A percentile compares a stretch with the other conserved stretches of the same genome.
phyloP scores from a whole-genome alignment of 2,113 vertebrate genomes.

The Platysternon megacephalum region DNA sequence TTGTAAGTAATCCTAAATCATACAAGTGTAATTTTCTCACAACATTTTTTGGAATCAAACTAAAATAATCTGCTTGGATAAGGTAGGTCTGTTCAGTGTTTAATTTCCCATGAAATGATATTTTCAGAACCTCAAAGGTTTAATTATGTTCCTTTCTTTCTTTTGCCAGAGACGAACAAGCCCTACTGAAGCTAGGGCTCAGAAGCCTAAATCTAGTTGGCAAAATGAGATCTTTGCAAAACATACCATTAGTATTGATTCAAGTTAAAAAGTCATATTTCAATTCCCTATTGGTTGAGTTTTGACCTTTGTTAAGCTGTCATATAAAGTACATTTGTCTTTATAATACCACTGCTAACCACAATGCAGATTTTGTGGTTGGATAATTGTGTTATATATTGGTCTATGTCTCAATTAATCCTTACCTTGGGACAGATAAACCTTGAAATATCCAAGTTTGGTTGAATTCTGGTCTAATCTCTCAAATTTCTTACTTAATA shows the following conservation, averaged over 20 bases:
- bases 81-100: slow-evolving; percentile 18
- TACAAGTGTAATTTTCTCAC: not conserved
- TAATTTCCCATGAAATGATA: slow-evolving; percentile 53
- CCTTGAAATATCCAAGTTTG: slow-evolving; percentile 11
- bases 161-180: not conserved
- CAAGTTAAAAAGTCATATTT: slow-evolving; percentile 9
- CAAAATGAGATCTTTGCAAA: slow-evolving; percentile 46
- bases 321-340: slow-evolving; percentile 55
- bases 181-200: slow-evolving; percentile 3
- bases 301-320: slow-evolving; percentile 63
- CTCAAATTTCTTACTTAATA: slow-evolving; percentile 39
- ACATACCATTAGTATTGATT: slow-evolving; percentile 26
- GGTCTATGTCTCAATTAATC: not conserved
- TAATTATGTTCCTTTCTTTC: slow-evolving; percentile 42
- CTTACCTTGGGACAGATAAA: slow-evolving; percentile 44
- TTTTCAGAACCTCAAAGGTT: slow-evolving; percentile 59
- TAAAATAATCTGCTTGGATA: slow-evolving; percentile 33
- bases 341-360: slow-evolving; percentile 47
- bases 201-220: not conserved
- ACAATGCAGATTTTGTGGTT: slow-evolving; percentile 32
- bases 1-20: not conserved
- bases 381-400: slow-evolving; percentile 26
- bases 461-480: slow-evolving; percentile 36
- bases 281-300: slow-evolving; percentile 38
- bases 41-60: slow-evolving; percentile 43